phyloP scores from a whole-genome alignment of 2,113 vertebrate species.

The Hippocampus guttulatus region DNA sequence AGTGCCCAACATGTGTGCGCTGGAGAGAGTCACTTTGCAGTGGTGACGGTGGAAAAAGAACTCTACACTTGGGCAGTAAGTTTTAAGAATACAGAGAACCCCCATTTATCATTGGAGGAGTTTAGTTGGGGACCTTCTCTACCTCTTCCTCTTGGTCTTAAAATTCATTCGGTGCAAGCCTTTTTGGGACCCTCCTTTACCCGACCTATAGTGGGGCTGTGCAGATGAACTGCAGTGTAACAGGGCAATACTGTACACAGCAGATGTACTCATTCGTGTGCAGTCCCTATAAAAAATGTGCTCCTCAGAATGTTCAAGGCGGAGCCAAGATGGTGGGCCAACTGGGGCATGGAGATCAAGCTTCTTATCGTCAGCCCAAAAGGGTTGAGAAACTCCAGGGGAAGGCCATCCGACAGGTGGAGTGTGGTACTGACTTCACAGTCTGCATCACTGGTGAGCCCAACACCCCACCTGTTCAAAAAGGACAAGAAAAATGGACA shows the following conservation, averaged over 20 bases:
- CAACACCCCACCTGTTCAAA: neutral
- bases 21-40: slow-evolving; percentile 95
- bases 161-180: no score
- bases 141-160: no score
- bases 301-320: slow-evolving; percentile 87
- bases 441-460: slow-evolving; percentile 87
- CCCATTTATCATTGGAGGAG: no score
- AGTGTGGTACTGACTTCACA: slow-evolving; percentile 93
- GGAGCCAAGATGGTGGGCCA: slow-evolving; percentile 95
- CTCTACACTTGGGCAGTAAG: slow-evolving; percentile 99
- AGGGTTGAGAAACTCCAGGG: slow-evolving; percentile 92
- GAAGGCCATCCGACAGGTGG: slow-evolving; percentile 90
- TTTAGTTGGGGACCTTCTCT: no score
- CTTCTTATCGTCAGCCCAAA: slow-evolving; percentile 93
- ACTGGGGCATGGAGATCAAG: slow-evolving; percentile 93
- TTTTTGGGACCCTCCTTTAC: no score
- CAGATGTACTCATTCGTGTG: neutral
- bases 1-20: slow-evolving; percentile 93
- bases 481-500: neutral
- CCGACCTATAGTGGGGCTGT: no score
- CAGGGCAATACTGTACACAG: neutral
- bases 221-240: no score
- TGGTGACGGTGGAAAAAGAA: slow-evolving; percentile 98
- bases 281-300: neutral
- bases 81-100: slow-evolving; percentile 6